Evolutionary conservation across 2,888 invertebrate species (phyloP).

Genomic region (Endomychus coccineus): DNA sequence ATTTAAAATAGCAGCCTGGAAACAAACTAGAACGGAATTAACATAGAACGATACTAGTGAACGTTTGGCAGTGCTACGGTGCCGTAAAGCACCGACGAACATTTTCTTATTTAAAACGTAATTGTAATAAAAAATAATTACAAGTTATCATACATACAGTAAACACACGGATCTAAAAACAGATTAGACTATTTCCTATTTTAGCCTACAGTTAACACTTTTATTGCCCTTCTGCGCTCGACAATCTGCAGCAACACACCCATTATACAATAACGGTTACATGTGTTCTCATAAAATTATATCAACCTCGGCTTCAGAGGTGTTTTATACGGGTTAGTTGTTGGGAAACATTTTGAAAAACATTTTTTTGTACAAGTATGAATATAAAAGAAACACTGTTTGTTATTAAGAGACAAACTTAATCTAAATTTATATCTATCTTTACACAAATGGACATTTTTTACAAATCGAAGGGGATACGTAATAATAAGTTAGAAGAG

Average conservation of each 20-base stretch:
- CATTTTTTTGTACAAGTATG: conserved; percentile 30
- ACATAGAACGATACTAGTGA: conserved; percentile 20
- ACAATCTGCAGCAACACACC: too few relatives aligned
- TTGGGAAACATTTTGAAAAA: too few relatives aligned
- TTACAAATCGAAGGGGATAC: conserved; percentile 46
- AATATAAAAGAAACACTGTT: conserved; percentile 21
- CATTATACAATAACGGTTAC: conserved; percentile 31
- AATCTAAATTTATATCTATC: conserved; percentile 46
- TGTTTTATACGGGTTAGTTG: too few relatives aligned
- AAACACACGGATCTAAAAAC: conserved; percentile 36
- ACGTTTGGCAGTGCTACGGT: conserved; percentile 32
- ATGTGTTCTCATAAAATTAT: conserved; percentile 20
- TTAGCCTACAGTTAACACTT: conserved; percentile 34
- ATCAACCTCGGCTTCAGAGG: too few relatives aligned
- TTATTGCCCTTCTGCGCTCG: conserved; percentile 36
- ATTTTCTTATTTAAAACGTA: conserved; percentile 20
- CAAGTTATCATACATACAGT: conserved; percentile 31
- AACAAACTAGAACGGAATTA: too few relatives aligned
- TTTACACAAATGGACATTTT: conserved; percentile 48
- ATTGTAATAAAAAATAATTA: conserved; percentile 26
- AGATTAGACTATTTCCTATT: conserved; percentile 33
- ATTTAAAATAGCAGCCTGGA: too few relatives aligned
- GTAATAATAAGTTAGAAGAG: conserved; percentile 41
- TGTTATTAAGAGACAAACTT: conserved; percentile 38
- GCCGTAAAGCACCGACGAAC: too few relatives aligned